Evolutionary conservation across 2,888 invertebrate genomes (phyloP).

Genomic region (Xanthorhoe designata): DNA sequence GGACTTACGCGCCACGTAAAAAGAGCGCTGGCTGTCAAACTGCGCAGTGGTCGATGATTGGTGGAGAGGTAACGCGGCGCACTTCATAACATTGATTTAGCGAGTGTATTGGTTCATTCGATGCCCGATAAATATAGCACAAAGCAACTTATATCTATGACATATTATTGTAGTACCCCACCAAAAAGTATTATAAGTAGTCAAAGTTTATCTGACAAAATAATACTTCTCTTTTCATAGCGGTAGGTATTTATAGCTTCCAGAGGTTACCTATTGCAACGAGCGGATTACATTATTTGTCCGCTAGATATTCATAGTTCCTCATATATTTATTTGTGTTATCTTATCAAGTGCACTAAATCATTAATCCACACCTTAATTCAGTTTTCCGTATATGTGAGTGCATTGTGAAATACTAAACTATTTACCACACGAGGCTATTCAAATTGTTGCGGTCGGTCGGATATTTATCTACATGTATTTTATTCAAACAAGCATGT

Average conservation of each 20-base stretch:
- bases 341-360: constrained; percentile 23
- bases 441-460: constrained; percentile 15
- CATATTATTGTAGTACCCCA: too few species aligned
- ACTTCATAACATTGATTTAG: too few species aligned
- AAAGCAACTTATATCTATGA: too few species aligned
- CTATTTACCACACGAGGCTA: constrained; percentile 22
- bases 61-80: too few species aligned
- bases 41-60: too few species aligned
- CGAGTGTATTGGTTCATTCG: too few species aligned
- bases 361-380: constrained; percentile 25
- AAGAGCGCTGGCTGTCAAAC: too few species aligned
- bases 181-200: too few species aligned
- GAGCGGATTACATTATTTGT: neutral
- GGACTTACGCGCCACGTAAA: too few species aligned
- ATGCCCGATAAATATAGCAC: too few species aligned
- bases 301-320: neutral
- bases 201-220: too few species aligned
- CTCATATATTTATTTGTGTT: constrained; percentile 5
- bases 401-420: constrained; percentile 31
- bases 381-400: constrained; percentile 24
- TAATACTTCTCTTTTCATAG: too few species aligned
- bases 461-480: constrained; percentile 1
- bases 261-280: neutral
- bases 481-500: neutral
- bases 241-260: neutral